Evolutionary conservation across 64 coral and sea anemone species (phyloP).

Genomic region (Platygyra sinensis): DNA sequence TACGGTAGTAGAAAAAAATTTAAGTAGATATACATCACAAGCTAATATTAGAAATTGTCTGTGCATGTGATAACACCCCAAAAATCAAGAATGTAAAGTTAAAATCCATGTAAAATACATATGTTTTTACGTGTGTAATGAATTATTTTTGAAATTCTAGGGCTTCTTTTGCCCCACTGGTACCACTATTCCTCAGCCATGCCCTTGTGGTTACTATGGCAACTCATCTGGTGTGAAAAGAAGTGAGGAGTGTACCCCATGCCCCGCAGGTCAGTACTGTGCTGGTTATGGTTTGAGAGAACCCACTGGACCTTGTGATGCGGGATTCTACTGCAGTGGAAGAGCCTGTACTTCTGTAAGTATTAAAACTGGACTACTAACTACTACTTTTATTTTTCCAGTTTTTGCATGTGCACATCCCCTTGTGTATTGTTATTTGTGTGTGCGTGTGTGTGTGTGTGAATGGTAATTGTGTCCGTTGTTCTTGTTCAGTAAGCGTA

Average conservation of each 20-base stretch:
- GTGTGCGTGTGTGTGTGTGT: no score
- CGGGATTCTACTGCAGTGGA: conserved; percentile 96
- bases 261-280: conserved; percentile 95
- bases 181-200: conserved; percentile 92
- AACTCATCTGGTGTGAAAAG: conserved; percentile 94
- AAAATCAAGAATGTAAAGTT: no score
- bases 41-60: no score
- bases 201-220: conserved; percentile 95
- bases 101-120: not conserved
- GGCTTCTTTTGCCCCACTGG: conserved; percentile 97
- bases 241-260: conserved; percentile 95
- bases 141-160: conserved; percentile 26
- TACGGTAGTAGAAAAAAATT: no score
- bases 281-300: conserved; percentile 85
- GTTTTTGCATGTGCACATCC: no score
- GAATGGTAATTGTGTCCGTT: no score
- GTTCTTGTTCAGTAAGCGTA: no score
- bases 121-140: not conserved
- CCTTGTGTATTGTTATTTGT: no score
- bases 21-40: no score
- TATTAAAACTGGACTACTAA: not conserved
- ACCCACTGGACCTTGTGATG: conserved; percentile 92
- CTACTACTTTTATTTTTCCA: no score
- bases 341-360: conserved; percentile 90
- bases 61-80: no score